Conservation (phyloP, 2,888 invertebrate species). For the Cantharis flavilabris region DNA sequence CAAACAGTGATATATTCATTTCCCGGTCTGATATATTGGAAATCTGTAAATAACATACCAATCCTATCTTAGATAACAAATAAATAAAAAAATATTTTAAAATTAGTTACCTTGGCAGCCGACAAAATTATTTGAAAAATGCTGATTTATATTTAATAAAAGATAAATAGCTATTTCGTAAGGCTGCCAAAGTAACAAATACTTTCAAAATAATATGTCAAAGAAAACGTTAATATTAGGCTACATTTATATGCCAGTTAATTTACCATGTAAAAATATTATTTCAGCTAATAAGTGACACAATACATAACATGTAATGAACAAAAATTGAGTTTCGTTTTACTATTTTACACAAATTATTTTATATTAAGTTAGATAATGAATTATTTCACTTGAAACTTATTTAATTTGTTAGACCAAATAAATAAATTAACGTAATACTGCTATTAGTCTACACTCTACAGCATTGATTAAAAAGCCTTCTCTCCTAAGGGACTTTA, state of each 20-base stretch:
- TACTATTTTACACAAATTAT: not conserved
- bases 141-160: not conserved
- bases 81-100: not conserved
- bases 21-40: constrained; percentile 7
- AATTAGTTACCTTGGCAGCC: not conserved
- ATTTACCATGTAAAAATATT: not conserved
- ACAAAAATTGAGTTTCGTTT: not conserved
- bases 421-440: too few species aligned
- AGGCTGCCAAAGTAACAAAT: not conserved
- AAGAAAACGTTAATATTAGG: not conserved
- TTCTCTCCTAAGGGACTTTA: not conserved
- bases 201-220: not conserved
- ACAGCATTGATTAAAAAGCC: not conserved
- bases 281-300: not conserved
- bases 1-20: constrained; percentile 17
- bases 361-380: not conserved
- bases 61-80: constrained; percentile 3
- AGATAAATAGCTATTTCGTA: not conserved
- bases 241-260: not conserved
- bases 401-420: not conserved
- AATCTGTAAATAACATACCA: constrained; percentile 1
- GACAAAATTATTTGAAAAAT: not conserved
- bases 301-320: not conserved
- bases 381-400: not conserved
- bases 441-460: not conserved